Evolutionary conservation across 2,888 invertebrate species (phyloP).

Genomic region (Lasioglossum calceatum): DNA sequence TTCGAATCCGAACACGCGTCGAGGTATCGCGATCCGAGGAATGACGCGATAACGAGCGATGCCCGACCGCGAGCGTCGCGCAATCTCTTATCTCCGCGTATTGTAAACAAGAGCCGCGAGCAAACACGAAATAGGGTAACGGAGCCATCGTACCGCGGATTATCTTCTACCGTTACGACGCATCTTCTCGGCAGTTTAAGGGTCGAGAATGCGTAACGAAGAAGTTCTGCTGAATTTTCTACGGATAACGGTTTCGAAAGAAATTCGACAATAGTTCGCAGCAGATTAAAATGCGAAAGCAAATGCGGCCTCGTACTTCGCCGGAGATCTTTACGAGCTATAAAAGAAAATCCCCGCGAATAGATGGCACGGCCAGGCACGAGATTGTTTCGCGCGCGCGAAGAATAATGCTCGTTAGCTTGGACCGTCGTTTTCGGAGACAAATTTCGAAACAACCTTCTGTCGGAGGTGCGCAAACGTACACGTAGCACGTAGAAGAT

Average conservation of each 20-base stretch:
- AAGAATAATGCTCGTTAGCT: neutral
- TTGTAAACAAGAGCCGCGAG: neutral
- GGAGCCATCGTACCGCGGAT: neutral
- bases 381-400: neutral
- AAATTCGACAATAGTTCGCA: neutral
- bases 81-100: constrained; percentile 2
- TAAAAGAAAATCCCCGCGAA: neutral
- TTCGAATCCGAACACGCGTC: constrained; percentile 2
- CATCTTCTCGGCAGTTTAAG: neutral
- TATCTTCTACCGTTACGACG: neutral
- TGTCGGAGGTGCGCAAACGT: neutral
- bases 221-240: neutral
- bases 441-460: neutral
- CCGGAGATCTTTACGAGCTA: neutral
- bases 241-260: neutral
- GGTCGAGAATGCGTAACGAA: neutral
- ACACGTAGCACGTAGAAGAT: neutral
- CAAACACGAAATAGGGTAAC: constrained; percentile 19
- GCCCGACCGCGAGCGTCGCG: neutral
- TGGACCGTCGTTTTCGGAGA: neutral
- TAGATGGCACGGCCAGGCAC: neutral
- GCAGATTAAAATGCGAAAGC: neutral
- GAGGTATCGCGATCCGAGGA: neutral
- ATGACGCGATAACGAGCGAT: constrained; percentile 1
- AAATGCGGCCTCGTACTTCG: neutral